Conservation (phyloP, 2,113 vertebrate genomes). For the zebrafish (Danio rerio) region GRCz12tu NC_133193.1:11348501-11349000, state of each 20-base stretch:
- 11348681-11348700: constrained; percentile 25
- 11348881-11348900: constrained; percentile 51
- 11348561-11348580: constrained; percentile 46
- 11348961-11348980: constrained; percentile 93
- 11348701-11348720: constrained; percentile 31
- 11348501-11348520: constrained; percentile 45
- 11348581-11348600: constrained; percentile 44
- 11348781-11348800: constrained; percentile 27
- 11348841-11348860: constrained; percentile 12
- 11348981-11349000: constrained; percentile 97
- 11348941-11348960: constrained; percentile 86
- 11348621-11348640: constrained; percentile 41
- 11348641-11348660: constrained; percentile 41
- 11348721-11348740: not conserved
- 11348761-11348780: constrained; percentile 16
- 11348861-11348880: constrained; percentile 26
- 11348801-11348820: constrained; percentile 4
- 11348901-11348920: constrained; percentile 34
- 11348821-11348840: constrained; percentile 27
- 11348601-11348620: constrained; percentile 38
- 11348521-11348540: constrained; percentile 48
- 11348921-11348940: constrained; percentile 49
- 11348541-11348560: constrained; percentile 56
- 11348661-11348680: constrained; percentile 11
- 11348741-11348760: not conserved